Base-by-base conservation (phyloP, 2,888 invertebrate genomes). In the Heteromurus nitidus region DNA sequence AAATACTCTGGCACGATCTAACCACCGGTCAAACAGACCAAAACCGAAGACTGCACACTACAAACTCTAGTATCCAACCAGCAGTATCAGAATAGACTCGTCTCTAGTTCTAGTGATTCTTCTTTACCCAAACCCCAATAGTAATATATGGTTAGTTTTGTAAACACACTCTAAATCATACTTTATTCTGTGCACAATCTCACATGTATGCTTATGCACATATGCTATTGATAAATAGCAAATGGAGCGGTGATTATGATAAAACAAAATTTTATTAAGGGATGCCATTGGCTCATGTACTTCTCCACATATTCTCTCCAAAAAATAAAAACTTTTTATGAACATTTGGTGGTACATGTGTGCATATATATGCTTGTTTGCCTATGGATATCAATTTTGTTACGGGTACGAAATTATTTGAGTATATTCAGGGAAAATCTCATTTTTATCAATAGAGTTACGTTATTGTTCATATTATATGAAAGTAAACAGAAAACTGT, bases 1-100 rank as follows among this genome's bases (percentile, higher is more conserved):
- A 72, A 65, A 72, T 72, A 80, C 80, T 36, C 26, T 9, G 36
- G 70, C 36, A 64, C 70, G 79, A 79, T 64, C 70, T 64, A 77
- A 30, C 75, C 53, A 69, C 47, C 47, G 68, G 76, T 69, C 69
- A 76, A 76, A 26, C 36, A 55, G 62, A 36, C 53, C 74, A 74
- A 65, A 53, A 65, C 64, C 55, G n/a, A 42, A 30, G 11, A 5
- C 47, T 11, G 22, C 26, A 24, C 36, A 9, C 42, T 36, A n/a
- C n/a, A n/a, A n/a, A n/a, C n/a, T n/a, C n/a, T n/a, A n/a, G n/a
- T n/a, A n/a, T n/a, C n/a, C n/a, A n/a, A n/a, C n/a, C n/a, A n/a
- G n/a, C n/a, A n/a, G n/a, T n/a, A n/a, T n/a, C n/a, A n/a, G n/a
- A n/a, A n/a, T n/a, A n/a, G n/a, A n/a, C n/a, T n/a, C n/a, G n/a